These are phyloP conservation scores for Neoniphon sammara DNA, from an alignment of 2,797 vertebrate species.

Conservation along the genomic window DNA sequence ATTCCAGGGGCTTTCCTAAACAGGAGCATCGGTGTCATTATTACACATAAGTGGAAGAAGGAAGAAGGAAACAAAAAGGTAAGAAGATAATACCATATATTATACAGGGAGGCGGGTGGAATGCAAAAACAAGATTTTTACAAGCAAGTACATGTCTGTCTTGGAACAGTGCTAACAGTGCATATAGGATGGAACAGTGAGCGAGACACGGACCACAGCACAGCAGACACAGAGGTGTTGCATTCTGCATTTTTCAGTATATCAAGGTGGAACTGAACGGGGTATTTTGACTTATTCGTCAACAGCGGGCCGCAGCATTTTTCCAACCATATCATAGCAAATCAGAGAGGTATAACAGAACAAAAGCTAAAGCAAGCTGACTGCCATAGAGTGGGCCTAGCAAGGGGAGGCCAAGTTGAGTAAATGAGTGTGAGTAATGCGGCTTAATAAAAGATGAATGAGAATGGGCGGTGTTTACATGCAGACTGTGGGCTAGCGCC, in stretches of 20 bases:
- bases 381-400: slow-evolving; percentile 3
- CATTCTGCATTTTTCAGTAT: slow-evolving; percentile 8
- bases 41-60: slow-evolving; percentile 63
- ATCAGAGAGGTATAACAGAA: slow-evolving; percentile 18
- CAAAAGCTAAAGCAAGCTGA: slow-evolving; percentile 23
- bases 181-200: slow-evolving; percentile 43
- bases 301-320: slow-evolving; percentile 14
- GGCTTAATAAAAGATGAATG: slow-evolving; percentile 59
- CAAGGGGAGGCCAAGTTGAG: slow-evolving; percentile 6
- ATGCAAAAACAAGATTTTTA: slow-evolving; percentile 81
- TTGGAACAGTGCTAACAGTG: slow-evolving; percentile 59
- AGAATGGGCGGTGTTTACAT: slow-evolving; percentile 62
- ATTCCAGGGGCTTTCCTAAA: slow-evolving; percentile 72
- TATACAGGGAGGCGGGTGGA: slow-evolving; percentile 73
- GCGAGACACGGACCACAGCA: slow-evolving; percentile 35
- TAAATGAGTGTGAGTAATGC: slow-evolving; percentile 61
- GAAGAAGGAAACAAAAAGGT: slow-evolving; percentile 49
- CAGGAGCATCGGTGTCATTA: slow-evolving; percentile 69
- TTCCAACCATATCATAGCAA: slow-evolving; percentile 21
- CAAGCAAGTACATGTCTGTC: slow-evolving; percentile 77
- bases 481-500: slow-evolving; percentile 51
- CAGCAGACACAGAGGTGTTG: slow-evolving; percentile 11
- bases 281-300: slow-evolving; percentile 33
- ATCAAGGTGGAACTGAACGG: background rate
- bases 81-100: slow-evolving; percentile 77